These are phyloP conservation scores for Horisme vitalbata DNA, from an alignment of 2,888 invertebrate genomes.

Conservation along the genomic window DNA sequence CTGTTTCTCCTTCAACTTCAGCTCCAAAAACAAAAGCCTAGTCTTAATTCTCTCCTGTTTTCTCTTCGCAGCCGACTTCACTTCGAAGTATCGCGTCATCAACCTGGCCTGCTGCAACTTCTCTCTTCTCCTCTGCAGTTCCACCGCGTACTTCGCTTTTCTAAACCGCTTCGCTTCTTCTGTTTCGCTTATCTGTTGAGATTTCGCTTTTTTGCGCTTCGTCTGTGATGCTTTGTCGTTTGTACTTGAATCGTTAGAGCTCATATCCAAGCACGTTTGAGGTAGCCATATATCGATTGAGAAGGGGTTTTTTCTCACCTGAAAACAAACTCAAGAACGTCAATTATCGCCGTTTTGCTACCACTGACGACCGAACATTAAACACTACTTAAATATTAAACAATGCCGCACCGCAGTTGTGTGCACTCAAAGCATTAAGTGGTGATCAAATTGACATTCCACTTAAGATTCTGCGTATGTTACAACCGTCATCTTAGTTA, in stretches of 20 bases:
- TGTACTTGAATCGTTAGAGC: constrained; percentile 2
- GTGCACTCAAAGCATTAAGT: no score
- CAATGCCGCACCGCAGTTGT: no score
- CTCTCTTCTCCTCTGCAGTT: constrained; percentile 1
- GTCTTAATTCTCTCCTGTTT: background rate
- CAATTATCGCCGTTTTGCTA: no score
- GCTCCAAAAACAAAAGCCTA: background rate
- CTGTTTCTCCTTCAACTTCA: background rate
- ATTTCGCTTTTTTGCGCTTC: background rate
- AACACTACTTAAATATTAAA: no score
- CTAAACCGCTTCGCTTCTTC: background rate
- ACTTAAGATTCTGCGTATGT: no score
- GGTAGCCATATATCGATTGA: background rate
- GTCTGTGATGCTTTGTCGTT: constrained; percentile 1
- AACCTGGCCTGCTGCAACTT: constrained; percentile 4
- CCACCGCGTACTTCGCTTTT: constrained; percentile 2
- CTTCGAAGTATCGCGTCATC: constrained; percentile 1
- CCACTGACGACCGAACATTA: no score
- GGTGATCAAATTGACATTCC: no score
- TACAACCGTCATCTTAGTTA: no score
- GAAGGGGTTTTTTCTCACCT: background rate
- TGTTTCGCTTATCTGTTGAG: background rate
- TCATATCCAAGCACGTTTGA: background rate
- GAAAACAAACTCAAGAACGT: background rate
- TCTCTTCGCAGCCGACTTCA: background rate